Conservation (phyloP, 1,140 invertebrate species). For the Sarcophaga peregrina region DNA sequence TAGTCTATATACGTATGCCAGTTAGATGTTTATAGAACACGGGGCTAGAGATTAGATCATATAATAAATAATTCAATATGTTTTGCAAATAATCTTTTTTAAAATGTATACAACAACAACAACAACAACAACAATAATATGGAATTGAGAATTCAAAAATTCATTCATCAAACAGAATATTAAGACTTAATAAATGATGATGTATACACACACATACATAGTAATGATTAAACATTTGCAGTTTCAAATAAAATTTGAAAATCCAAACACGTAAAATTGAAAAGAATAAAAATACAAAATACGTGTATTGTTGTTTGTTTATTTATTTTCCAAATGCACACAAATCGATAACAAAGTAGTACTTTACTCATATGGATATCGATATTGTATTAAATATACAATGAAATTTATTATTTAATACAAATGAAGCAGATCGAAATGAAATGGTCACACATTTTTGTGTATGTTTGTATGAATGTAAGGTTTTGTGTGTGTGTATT, state of each 20-base stretch:
- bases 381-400: not conserved
- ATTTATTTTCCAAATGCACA: not conserved
- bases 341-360: constrained; percentile 11
- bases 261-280: constrained; percentile 4
- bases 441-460: not conserved
- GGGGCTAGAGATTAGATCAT: not conserved
- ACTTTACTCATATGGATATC: not conserved
- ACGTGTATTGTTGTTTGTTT: not conserved
- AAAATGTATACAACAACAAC: not conserved
- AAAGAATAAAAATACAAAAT: not conserved
- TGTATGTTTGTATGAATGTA: not conserved
- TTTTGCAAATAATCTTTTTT: too few relatives aligned
- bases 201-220: too few relatives aligned
- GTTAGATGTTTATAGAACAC: not conserved
- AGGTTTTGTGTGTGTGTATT: too few relatives aligned
- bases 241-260: not conserved
- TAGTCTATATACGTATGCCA: not conserved
- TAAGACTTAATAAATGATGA: constrained; percentile 3
- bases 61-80: not conserved
- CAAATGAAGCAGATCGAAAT: constrained; percentile 6
- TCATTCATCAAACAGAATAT: constrained; percentile 7
- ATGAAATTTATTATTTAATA: constrained; percentile 23
- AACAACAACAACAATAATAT: not conserved
- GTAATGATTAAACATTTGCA: not conserved
- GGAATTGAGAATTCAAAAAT: not conserved